Percentiles rank a stretch among this genome's conserved stretches.
These are phyloP conservation scores for Reticulitermes lucifugus DNA, from an alignment of 2,888 invertebrate genomes.

Conservation along the genomic window DNA sequence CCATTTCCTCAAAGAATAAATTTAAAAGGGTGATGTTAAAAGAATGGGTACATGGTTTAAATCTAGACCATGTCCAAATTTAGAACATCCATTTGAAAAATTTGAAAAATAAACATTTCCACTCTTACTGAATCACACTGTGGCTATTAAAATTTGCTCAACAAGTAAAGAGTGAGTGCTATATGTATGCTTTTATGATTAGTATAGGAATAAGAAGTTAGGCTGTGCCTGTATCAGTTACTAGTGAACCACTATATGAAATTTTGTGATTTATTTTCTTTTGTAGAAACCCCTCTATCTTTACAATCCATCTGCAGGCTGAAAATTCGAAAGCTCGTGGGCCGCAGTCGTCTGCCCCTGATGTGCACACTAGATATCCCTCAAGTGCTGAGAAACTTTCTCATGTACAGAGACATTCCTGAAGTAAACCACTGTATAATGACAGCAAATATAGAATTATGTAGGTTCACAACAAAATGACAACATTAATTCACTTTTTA, in stretches of 20 bases:
- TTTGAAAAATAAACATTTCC: background rate
- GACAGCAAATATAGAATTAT: too few relatives aligned
- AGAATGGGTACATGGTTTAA: too few relatives aligned
- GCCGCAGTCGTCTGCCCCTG: background rate
- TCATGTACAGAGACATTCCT: constrained; percentile 22
- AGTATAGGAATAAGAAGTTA: background rate
- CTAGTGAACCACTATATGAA: background rate
- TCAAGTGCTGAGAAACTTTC: constrained; percentile 5
- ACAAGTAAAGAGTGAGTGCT: too few relatives aligned
- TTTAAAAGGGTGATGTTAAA: too few relatives aligned
- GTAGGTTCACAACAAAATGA: too few relatives aligned
- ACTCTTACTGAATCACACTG: background rate
- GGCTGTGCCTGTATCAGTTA: background rate
- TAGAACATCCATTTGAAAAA: too few relatives aligned
- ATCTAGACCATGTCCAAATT: too few relatives aligned
- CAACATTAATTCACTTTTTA: too few relatives aligned
- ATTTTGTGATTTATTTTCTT: background rate
- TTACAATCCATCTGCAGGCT: constrained; percentile 31
- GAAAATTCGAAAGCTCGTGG: background rate
- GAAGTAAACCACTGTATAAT: constrained; percentile 3
- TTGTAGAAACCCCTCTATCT: constrained; percentile 29
- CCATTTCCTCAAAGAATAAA: too few relatives aligned
- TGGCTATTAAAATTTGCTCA: too few relatives aligned
- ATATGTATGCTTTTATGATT: background rate
- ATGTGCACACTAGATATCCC: background rate